A percentile compares a stretch with the other conserved stretches of the same genome.
Conservation (phyloP, 2,113 vertebrate genomes). For the Thunnus maccoyii region DNA sequence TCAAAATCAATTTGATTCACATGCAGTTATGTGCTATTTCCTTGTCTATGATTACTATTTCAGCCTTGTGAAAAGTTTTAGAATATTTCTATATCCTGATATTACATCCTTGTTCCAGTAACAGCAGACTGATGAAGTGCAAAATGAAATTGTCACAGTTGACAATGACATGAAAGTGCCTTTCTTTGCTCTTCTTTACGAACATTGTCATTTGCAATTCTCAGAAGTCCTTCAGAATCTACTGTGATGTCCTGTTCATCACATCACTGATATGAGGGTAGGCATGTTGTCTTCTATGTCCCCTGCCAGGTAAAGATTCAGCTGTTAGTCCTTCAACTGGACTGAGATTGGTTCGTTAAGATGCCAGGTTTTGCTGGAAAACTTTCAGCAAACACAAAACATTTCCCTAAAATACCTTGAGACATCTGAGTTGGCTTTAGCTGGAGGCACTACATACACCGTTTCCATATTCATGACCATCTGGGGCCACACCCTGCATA, state of each 20-base stretch:
- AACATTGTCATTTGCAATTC: not conserved
- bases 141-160: slow-evolving; percentile 26
- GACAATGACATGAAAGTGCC: slow-evolving; percentile 18
- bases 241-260: not conserved
- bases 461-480: slow-evolving; percentile 82
- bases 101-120: too few relatives aligned
- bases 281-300: slow-evolving; percentile 9
- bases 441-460: slow-evolving; percentile 26
- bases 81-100: not conserved
- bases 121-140: not conserved
- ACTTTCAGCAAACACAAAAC: slow-evolving; percentile 29
- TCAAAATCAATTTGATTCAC: not conserved
- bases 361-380: slow-evolving; percentile 12
- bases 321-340: not conserved
- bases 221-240: not conserved
- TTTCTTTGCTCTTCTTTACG: not conserved
- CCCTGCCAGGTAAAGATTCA: slow-evolving; percentile 2
- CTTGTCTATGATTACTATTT: not conserved
- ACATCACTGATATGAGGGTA: not conserved
- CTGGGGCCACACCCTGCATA: slow-evolving; percentile 73
- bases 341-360: slow-evolving; percentile 14
- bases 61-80: not conserved
- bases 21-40: not conserved
- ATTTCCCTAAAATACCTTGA: slow-evolving; percentile 24
- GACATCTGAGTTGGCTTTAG: slow-evolving; percentile 41